Conservation (phyloP, 1,140 invertebrate genomes). For the Lysiphlebus fabarum region DNA sequence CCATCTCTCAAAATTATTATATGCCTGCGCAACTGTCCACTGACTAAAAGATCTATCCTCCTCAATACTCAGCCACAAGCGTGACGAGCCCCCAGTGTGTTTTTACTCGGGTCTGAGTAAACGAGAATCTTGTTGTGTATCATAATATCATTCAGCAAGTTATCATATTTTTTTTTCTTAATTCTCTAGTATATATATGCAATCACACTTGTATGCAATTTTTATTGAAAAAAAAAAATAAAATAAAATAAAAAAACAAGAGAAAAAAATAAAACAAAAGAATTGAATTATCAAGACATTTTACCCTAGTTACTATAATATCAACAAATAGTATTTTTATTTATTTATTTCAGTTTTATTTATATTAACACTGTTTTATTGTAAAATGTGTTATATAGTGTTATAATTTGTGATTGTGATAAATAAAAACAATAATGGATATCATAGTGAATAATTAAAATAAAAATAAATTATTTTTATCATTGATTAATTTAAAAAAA, state of each 20-base stretch:
- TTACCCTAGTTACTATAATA: too few relatives aligned
- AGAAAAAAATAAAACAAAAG: too few relatives aligned
- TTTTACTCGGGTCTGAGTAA: slow-evolving; percentile 56
- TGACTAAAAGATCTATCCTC: neutral
- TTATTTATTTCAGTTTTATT: too few relatives aligned
- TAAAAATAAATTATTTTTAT: too few relatives aligned
- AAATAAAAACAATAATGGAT: neutral
- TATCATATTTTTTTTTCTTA: neutral
- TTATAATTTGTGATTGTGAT: slow-evolving; percentile 5
- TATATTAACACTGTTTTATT: too few relatives aligned
- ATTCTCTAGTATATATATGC: too few relatives aligned
- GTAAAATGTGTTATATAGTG: too few relatives aligned
- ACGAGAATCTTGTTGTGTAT: slow-evolving; percentile 54
- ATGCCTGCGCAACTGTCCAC: slow-evolving; percentile 8
- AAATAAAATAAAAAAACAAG: too few relatives aligned
- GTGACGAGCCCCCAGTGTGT: slow-evolving; percentile 50
- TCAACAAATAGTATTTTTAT: too few relatives aligned
- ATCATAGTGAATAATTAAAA: too few relatives aligned
- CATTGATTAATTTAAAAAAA: neutral
- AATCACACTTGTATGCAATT: neutral
- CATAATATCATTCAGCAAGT: slow-evolving; percentile 43
- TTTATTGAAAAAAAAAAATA: neutral
- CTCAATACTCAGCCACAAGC: slow-evolving; percentile 31
- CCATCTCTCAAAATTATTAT: neutral
- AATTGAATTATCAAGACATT: too few relatives aligned